phyloP scores from a whole-genome alignment of 2,888 invertebrate species.

The Heteromurus nitidus region DNA sequence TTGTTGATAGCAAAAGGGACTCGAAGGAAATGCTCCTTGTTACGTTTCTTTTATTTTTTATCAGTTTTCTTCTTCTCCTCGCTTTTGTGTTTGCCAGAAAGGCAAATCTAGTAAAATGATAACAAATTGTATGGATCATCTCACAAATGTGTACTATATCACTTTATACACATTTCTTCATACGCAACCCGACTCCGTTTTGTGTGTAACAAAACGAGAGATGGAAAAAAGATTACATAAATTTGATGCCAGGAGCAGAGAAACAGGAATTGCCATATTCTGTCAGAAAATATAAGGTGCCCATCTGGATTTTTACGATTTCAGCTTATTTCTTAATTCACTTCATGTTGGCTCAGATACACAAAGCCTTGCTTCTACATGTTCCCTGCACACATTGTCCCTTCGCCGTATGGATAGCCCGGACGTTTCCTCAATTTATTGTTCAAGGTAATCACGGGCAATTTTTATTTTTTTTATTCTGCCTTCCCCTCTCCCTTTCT shows the following conservation, averaged over 20 bases:
- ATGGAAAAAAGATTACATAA: constrained; percentile 38
- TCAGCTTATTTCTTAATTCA: constrained; percentile 49
- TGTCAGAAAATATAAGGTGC: constrained; percentile 14
- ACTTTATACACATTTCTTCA: not conserved
- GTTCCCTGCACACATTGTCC: constrained; percentile 10
- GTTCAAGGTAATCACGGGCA: constrained; percentile 43
- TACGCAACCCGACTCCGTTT: not conserved
- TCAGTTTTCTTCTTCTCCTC: not conserved
- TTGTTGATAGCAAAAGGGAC: constrained; percentile 4
- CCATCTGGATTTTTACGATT: constrained; percentile 56
- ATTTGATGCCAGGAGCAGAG: constrained; percentile 50
- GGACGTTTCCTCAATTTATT: constrained; percentile 57
- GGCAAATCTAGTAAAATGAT: constrained; percentile 28
- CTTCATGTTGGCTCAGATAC: constrained; percentile 33
- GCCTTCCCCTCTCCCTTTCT: not conserved
- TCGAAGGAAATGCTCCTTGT: constrained; percentile 7
- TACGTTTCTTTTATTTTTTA: not conserved
- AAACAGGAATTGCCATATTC: constrained; percentile 27
- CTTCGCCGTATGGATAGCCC: too few relatives aligned
- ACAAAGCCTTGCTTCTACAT: constrained; percentile 4
- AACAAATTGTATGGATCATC: constrained; percentile 37
- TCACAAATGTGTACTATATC: constrained; percentile 7
- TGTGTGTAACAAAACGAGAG: constrained; percentile 26
- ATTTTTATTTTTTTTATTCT: constrained; percentile 35
- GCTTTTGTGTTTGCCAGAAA: not conserved